Percentiles rank a stretch among this genome's conserved stretches.
These are phyloP conservation scores for Agonopterix subpropinquella DNA, from an alignment of 2,888 invertebrate genomes.

Conservation along the genomic window DNA sequence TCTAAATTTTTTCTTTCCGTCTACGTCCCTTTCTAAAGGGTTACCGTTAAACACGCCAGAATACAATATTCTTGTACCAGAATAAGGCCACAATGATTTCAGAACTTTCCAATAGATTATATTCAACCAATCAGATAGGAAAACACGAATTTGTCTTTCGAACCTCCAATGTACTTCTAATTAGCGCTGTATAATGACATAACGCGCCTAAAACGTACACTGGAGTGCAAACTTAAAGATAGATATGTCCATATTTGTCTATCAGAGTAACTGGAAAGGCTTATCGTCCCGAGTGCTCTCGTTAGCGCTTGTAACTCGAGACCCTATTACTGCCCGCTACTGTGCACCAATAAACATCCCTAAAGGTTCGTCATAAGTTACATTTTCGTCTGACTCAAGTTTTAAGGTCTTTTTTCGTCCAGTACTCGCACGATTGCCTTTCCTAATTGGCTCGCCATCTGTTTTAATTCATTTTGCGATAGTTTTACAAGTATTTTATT, in stretches of 20 bases:
- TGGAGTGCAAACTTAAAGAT: conserved; percentile 63
- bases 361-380: conserved; percentile 25
- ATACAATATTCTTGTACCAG: too few species aligned
- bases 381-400: conserved; percentile 27
- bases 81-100: not conserved
- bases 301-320: conserved; percentile 67
- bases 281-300: conserved; percentile 61
- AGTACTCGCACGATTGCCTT: conserved; percentile 71
- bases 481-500: conserved; percentile 76
- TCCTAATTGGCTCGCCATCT: conserved; percentile 74
- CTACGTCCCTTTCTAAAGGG: too few species aligned
- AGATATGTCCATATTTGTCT: conserved; percentile 74
- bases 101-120: not conserved
- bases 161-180: conserved; percentile 25
- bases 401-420: conserved; percentile 59
- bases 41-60: too few species aligned
- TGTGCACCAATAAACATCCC: conserved; percentile 37
- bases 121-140: conserved; percentile 16
- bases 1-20: too few species aligned
- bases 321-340: conserved; percentile 47
- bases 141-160: conserved; percentile 43
- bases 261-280: conserved; percentile 64
- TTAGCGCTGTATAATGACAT: conserved; percentile 54
- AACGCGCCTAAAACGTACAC: conserved; percentile 37
- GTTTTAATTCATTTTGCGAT: conserved; percentile 75